Evolutionary conservation across 2,888 invertebrate genomes (phyloP).

Genomic region (Caenorhabditis imperialis): DNA sequence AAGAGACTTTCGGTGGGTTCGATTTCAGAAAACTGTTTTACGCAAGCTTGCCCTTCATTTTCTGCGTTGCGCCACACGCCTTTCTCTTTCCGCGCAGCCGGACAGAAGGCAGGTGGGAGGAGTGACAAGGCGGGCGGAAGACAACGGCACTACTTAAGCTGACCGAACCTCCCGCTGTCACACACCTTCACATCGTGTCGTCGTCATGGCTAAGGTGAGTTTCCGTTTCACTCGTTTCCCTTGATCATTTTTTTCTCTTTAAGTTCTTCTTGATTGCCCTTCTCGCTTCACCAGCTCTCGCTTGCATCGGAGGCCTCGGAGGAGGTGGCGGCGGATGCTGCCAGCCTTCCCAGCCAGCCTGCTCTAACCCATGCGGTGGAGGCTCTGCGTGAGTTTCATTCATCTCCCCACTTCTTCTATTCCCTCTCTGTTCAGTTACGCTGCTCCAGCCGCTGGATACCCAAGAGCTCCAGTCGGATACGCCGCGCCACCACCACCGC

Average conservation of each 20-base stretch:
- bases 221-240: conserved; percentile 11
- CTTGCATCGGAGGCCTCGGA: conserved; percentile 57
- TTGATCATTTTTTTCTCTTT: conserved; percentile 40
- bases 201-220: conserved; percentile 50
- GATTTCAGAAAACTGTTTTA: conserved; percentile 53
- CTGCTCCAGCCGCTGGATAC: conserved; percentile 51
- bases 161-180: conserved; percentile 41
- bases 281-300: conserved; percentile 56
- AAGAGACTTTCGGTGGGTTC: conserved; percentile 40
- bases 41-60: conserved; percentile 2
- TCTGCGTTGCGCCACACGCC: conserved; percentile 48
- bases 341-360: conserved; percentile 52
- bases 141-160: conserved; percentile 48
- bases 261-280: conserved; percentile 59
- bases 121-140: conserved; percentile 37
- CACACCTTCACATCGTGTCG: conserved; percentile 46
- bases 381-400: conserved; percentile 35
- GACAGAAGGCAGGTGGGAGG: conserved; percentile 43
- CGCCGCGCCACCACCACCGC: conserved; percentile 50
- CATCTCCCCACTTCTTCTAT: background rate
- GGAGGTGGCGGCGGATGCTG: conserved; percentile 62
- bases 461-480: conserved; percentile 53
- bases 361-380: conserved; percentile 60
- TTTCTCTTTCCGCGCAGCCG: conserved; percentile 50
- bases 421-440: conserved; percentile 24